Percentiles rank a stretch among this genome's conserved stretches.
Conservation (phyloP, 2,797 vertebrate genomes). For the Trachops cirrhosus region DNA sequence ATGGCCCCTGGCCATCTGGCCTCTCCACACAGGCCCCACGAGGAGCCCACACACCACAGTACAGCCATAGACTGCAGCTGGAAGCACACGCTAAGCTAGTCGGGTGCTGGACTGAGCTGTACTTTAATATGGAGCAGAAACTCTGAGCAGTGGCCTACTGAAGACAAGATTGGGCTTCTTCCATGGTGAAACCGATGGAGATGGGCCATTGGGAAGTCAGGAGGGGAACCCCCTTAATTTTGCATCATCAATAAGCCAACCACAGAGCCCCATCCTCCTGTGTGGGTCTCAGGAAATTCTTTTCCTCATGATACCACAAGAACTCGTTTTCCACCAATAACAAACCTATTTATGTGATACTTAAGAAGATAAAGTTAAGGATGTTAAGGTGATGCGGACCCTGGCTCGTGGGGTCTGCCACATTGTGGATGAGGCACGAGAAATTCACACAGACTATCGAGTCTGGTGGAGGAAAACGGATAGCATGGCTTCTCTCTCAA, state of each 20-base stretch:
- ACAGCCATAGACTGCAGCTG: background rate
- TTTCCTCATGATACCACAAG: background rate
- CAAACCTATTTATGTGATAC: background rate
- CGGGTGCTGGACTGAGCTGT: background rate
- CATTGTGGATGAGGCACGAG: no score
- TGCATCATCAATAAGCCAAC: background rate
- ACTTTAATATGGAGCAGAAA: background rate
- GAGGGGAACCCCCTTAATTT: background rate
- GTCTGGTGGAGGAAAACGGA: no score
- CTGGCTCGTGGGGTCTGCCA: no score
- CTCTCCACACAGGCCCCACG: background rate
- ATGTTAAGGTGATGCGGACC: background rate
- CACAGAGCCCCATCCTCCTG: background rate
- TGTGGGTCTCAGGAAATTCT: background rate
- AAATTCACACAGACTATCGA: no score
- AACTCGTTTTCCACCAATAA: background rate
- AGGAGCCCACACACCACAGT: background rate
- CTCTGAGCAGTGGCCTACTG: background rate
- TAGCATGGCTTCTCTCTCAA: no score
- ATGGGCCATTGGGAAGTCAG: background rate
- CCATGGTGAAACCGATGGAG: background rate
- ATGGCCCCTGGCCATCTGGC: no score
- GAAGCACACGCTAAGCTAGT: background rate
- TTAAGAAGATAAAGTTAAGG: background rate
- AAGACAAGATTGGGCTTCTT: background rate